phyloP scores from a whole-genome alignment of 2,797 vertebrate species.

The Lindbergichthys nudifrons region DNA sequence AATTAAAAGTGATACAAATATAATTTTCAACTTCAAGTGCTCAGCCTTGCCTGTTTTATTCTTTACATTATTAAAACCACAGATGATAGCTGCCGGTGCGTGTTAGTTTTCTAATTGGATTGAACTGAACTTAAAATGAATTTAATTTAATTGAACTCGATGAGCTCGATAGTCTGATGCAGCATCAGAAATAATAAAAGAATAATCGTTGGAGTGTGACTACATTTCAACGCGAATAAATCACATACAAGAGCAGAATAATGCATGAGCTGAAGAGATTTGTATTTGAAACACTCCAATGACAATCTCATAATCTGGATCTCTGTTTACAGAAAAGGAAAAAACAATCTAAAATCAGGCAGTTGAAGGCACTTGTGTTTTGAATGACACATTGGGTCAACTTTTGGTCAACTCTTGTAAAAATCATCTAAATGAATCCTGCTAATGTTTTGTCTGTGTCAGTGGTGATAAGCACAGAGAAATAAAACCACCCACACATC shows the following conservation, averaged over 20 bases:
- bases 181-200: constrained; percentile 22
- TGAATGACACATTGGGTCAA: constrained; percentile 30
- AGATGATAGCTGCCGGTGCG: not conserved
- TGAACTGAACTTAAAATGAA: constrained; percentile 30
- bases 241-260: constrained; percentile 10
- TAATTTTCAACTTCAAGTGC: constrained; percentile 42
- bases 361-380: constrained; percentile 29
- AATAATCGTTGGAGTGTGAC: constrained; percentile 27
- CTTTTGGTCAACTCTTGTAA: constrained; percentile 26
- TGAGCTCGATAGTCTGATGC: constrained; percentile 16
- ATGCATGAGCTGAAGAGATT: constrained; percentile 17
- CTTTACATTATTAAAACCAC: constrained; percentile 13
- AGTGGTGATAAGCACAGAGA: constrained; percentile 32
- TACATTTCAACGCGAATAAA: constrained; percentile 14
- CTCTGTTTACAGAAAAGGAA: constrained; percentile 1
- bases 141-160: constrained; percentile 35
- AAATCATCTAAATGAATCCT: constrained; percentile 38
- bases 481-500: constrained; percentile 62
- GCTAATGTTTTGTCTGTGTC: constrained; percentile 43
- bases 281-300: constrained; percentile 21
- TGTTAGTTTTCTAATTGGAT: constrained; percentile 16
- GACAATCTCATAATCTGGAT: constrained; percentile 13
- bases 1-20: constrained; percentile 50
- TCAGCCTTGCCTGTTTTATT: constrained; percentile 1
- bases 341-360: constrained; percentile 10